Evolutionary conservation across 2,888 invertebrate genomes (phyloP).

Genomic region (Globia sparganii): DNA sequence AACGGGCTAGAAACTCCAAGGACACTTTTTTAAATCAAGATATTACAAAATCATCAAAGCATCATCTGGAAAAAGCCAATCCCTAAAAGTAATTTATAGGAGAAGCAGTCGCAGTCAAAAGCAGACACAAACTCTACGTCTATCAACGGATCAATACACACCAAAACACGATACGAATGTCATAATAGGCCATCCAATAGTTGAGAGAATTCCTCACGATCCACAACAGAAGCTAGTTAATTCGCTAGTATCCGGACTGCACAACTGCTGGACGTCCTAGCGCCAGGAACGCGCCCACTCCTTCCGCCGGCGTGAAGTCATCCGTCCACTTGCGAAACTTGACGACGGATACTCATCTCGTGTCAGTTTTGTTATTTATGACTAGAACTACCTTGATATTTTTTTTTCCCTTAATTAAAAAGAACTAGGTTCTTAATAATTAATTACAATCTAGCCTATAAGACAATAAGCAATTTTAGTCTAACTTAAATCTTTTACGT

Average conservation of each 20-base stretch:
- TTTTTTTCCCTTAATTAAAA: too few relatives aligned
- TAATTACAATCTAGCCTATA: too few relatives aligned
- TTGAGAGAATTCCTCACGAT: background rate
- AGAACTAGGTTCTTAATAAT: too few relatives aligned
- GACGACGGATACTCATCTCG: conserved; percentile 44
- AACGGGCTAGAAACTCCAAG: too few relatives aligned
- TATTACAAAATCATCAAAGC: background rate
- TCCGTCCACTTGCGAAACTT: conserved; percentile 67
- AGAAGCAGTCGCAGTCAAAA: background rate
- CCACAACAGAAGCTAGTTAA: conserved; percentile 38
- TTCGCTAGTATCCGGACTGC: conserved; percentile 55
- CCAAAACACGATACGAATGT: background rate
- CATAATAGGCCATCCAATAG: background rate
- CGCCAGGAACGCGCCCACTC: conserved; percentile 69
- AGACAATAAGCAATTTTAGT: too few relatives aligned
- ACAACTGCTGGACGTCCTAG: conserved; percentile 56
- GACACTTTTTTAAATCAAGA: too few relatives aligned
- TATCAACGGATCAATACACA: background rate
- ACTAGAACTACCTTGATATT: background rate
- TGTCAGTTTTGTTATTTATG: conserved; percentile 35
- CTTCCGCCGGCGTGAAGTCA: conserved; percentile 70
- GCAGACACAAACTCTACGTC: background rate
- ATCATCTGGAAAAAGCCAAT: background rate
- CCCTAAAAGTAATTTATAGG: background rate
- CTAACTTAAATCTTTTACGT: too few relatives aligned